Conservation (phyloP, 2,888 invertebrate genomes). For the Polymixis lichenea region DNA sequence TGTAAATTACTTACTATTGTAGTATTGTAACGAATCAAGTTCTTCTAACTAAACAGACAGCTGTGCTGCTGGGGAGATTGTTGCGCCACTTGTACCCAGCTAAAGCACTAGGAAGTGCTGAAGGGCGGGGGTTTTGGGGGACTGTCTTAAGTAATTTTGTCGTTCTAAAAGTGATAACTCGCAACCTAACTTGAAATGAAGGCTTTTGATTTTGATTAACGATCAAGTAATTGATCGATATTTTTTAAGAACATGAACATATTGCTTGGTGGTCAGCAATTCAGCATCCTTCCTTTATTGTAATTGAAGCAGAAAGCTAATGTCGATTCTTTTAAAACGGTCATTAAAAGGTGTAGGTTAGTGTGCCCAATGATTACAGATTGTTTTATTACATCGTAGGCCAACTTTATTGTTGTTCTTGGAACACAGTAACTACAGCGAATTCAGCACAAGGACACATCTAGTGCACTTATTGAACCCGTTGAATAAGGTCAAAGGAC, state of each 20-base stretch:
- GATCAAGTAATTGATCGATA: not conserved
- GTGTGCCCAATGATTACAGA: slow-evolving; percentile 55
- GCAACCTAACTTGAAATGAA: no score
- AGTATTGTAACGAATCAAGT: no score
- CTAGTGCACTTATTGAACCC: slow-evolving; percentile 82
- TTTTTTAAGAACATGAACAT: not conserved
- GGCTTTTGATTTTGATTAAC: not conserved
- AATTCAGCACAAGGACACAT: slow-evolving; percentile 87
- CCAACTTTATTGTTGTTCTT: slow-evolving; percentile 80
- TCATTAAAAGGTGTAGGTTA: slow-evolving; percentile 35
- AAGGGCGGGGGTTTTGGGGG: no score
- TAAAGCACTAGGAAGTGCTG: no score
- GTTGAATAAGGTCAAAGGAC: slow-evolving; percentile 87
- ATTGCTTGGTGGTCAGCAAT: not conserved
- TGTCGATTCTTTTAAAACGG: not conserved
- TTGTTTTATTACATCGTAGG: slow-evolving; percentile 70
- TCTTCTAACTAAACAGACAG: no score
- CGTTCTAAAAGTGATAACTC: no score
- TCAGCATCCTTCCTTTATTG: not conserved
- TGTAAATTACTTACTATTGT: no score
- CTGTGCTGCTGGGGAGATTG: no score
- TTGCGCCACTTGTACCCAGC: no score
- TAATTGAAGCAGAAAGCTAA: not conserved
- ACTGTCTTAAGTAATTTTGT: no score
- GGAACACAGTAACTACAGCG: slow-evolving; percentile 79